These are phyloP conservation scores for Drosophila pectinifera DNA, from an alignment of 1,140 invertebrate species.

Conservation along the genomic window DNA sequence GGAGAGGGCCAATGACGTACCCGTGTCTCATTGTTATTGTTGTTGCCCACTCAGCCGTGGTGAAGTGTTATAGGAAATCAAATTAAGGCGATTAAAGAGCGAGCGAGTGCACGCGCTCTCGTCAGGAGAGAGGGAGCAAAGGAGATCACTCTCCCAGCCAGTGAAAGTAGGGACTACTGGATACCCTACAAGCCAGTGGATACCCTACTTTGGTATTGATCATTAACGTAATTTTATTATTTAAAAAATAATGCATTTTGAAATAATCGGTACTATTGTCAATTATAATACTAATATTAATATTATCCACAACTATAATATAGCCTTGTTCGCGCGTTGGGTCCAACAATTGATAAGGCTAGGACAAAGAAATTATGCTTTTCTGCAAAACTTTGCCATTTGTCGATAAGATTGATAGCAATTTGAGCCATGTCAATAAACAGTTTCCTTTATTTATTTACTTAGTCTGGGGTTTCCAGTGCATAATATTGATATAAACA, in stretches of 20 bases:
- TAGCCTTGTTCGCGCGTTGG: too few relatives aligned
- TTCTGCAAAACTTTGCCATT: slow-evolving; percentile 40
- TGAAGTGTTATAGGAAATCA: slow-evolving; percentile 76
- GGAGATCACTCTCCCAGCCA: neutral
- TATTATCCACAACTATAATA: too few relatives aligned
- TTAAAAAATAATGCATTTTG: too few relatives aligned
- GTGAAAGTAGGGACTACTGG: slow-evolving; percentile 2
- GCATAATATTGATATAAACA: slow-evolving; percentile 36
- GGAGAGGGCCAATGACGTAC: slow-evolving; percentile 39
- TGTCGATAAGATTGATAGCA: slow-evolving; percentile 46
- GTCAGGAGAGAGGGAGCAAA: slow-evolving; percentile 12
- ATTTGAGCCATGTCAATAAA: slow-evolving; percentile 35
- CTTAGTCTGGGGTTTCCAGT: slow-evolving; percentile 34
- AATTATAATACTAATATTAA: too few relatives aligned
- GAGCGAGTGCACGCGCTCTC: slow-evolving; percentile 49
- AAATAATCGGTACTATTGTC: too few relatives aligned
- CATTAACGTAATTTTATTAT: too few relatives aligned
- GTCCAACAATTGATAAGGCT: slow-evolving; percentile 26
- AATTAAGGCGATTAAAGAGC: slow-evolving; percentile 69
- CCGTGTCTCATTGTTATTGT: slow-evolving; percentile 37
- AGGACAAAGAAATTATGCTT: slow-evolving; percentile 48
- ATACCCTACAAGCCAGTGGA: slow-evolving; percentile 5
- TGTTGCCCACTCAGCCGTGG: slow-evolving; percentile 51
- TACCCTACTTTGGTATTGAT: slow-evolving; percentile 2
- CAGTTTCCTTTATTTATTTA: slow-evolving; percentile 38